Evolutionary conservation across 2,888 invertebrate genomes (phyloP), one percentile per base, ranked within the genome.

Genomic region (Parnassius glacialis): DNA sequence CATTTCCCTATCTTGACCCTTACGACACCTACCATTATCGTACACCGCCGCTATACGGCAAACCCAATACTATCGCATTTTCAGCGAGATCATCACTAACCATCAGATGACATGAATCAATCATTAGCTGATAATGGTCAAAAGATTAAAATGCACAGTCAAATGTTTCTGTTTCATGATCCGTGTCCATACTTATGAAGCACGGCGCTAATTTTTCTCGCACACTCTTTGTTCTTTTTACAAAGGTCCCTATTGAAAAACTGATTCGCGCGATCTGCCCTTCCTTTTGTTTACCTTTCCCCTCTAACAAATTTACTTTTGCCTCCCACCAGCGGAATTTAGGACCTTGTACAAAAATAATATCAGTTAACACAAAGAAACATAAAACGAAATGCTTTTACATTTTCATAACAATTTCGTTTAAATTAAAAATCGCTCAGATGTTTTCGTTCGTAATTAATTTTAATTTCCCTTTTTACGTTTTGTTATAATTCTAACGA

Each of bases 241-340:
- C 65, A 69, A 66, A 69, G 70, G 66, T 67, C 70, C 70, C 62
- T 70, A 72, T 70, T 72, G 70, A 69, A 76, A 73, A 75, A 72
- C 71, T 68, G 74, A 74, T 74, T 75, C 70, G 71, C 68, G 66
- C 68, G 66, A 70, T 68, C 66, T 68, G 73, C 72, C 67, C 65
- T 66, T 59, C 64, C 67, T 68, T 69, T 42, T 41, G 52, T 52
- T 52, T 52, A 59, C 52, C 52, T 59, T 34, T 45, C 52, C 59
- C 11, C 12, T 45, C 45, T 2, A 47, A 45, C 58, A 53, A 47
- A 43, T 47, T 42, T 12, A 42, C 45, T 16, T 53, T 47, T 42
- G 3, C 41, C 48, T 12, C 13, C 13, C 48, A 13, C 41, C 53
- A 53, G 12, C 47, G 52, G 53, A 54, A 41, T 34, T 34, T 53